phyloP scores from a whole-genome alignment of 2,888 invertebrate species.

The Nymphalis polychloros region DNA sequence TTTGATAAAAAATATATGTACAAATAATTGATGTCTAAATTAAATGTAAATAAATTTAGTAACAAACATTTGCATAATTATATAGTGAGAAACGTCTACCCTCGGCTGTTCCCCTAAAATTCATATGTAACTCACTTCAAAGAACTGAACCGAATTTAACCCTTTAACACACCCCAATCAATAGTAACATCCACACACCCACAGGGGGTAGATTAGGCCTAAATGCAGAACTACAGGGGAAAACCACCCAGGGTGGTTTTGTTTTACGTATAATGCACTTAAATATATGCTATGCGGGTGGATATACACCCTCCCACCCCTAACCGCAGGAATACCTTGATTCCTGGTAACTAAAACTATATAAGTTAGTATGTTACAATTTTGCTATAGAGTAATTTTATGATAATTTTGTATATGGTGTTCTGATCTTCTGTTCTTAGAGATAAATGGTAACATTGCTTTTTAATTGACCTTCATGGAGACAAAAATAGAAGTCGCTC shows the following conservation, averaged over 20 bases:
- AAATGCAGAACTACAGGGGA: conserved; percentile 72
- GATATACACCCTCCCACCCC: conserved; percentile 43
- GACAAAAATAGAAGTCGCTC: no score
- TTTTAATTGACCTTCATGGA: no score
- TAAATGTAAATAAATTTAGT: background rate
- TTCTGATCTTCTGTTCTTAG: no score
- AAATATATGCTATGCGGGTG: conserved; percentile 61
- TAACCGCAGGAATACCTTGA: conserved; percentile 60
- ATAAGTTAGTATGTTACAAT: conserved; percentile 5
- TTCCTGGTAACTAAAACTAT: conserved; percentile 58
- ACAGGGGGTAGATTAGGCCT: conserved; percentile 61
- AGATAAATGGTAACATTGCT: no score
- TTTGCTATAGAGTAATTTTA: background rate
- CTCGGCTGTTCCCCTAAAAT: conserved; percentile 25
- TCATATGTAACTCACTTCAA: conserved; percentile 39
- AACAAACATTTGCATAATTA: background rate
- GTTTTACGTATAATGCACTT: conserved; percentile 76
- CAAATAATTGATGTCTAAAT: no score
- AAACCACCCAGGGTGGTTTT: conserved; percentile 59
- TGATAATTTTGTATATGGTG: background rate
- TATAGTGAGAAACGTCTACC: background rate
- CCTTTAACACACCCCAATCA: conserved; percentile 55
- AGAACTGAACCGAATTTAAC: conserved; percentile 57
- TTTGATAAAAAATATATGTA: no score
- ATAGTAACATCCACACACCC: conserved; percentile 57